These are phyloP conservation scores for Albula glossodonta DNA, from an alignment of 2,113 vertebrate species.

Conservation along the genomic window DNA sequence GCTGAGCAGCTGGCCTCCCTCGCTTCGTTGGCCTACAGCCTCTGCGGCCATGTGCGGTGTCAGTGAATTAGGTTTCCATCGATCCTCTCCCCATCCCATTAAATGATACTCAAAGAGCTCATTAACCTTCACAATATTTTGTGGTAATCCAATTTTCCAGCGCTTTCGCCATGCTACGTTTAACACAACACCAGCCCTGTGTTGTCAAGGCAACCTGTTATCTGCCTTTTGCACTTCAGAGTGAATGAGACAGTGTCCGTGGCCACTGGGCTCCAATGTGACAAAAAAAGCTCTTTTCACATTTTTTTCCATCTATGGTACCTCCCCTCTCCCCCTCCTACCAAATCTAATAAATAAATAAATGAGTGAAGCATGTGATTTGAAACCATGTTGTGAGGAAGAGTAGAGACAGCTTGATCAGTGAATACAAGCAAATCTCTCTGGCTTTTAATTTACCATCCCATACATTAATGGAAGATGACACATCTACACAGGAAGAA, in stretches of 20 bases:
- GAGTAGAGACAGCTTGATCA: too few relatives aligned
- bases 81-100: constrained; percentile 12
- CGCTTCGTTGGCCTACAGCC: too few relatives aligned
- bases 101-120: constrained; percentile 16
- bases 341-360: not conserved
- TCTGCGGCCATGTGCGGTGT: not conserved
- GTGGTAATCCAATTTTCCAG: not conserved
- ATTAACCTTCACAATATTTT: constrained; percentile 26
- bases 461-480: too few relatives aligned
- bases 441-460: too few relatives aligned
- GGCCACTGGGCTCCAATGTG: not conserved
- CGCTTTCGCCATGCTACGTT: not conserved
- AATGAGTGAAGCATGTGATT: not conserved
- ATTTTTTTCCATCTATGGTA: not conserved
- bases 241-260: not conserved
- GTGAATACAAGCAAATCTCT: too few relatives aligned
- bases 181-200: not conserved
- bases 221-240: not conserved
- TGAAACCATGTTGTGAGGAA: too few relatives aligned
- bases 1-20: too few relatives aligned
- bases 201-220: not conserved
- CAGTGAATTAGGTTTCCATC: constrained; percentile 23
- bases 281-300: not conserved
- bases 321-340: not conserved
- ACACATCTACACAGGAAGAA: too few relatives aligned